phyloP scores from a whole-genome alignment of 2,113 vertebrate genomes.

The Bagarius yarrelli region DNA sequence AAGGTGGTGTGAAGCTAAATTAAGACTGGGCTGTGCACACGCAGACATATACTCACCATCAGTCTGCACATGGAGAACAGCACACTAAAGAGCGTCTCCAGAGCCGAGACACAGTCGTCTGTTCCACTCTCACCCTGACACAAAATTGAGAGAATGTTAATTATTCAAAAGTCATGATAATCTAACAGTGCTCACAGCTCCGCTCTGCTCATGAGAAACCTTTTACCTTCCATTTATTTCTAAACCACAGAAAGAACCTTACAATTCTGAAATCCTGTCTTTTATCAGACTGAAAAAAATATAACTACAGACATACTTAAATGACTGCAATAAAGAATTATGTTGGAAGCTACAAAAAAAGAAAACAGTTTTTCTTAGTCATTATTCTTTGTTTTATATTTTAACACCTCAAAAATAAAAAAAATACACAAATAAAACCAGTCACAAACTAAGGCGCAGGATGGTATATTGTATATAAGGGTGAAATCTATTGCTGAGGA shows the following conservation, averaged over 20 bases:
- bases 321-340: background rate
- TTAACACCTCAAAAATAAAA: background rate
- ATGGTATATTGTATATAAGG: background rate
- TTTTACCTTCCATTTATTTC: background rate
- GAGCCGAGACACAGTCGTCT: slow-evolving; percentile 86
- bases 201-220: background rate
- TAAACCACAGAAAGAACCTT: background rate
- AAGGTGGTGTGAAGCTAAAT: slow-evolving; percentile 1
- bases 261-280: background rate
- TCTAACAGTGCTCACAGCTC: background rate
- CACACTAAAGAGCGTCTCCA: slow-evolving; percentile 94
- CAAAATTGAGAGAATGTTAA: slow-evolving; percentile 21
- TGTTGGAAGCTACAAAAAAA: background rate
- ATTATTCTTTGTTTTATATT: background rate
- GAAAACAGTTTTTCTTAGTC: background rate
- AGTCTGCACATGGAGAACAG: slow-evolving; percentile 95
- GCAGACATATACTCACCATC: slow-evolving; percentile 82
- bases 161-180: slow-evolving; percentile 9
- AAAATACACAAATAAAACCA: background rate
- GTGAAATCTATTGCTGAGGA: background rate
- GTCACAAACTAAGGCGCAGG: background rate
- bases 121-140: slow-evolving; percentile 86
- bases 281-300: background rate
- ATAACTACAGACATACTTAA: background rate
- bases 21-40: slow-evolving; percentile 26